These are phyloP conservation scores for Brachyhypopomus gauderio DNA, from an alignment of 2,113 vertebrate genomes.

Conservation along the genomic window DNA sequence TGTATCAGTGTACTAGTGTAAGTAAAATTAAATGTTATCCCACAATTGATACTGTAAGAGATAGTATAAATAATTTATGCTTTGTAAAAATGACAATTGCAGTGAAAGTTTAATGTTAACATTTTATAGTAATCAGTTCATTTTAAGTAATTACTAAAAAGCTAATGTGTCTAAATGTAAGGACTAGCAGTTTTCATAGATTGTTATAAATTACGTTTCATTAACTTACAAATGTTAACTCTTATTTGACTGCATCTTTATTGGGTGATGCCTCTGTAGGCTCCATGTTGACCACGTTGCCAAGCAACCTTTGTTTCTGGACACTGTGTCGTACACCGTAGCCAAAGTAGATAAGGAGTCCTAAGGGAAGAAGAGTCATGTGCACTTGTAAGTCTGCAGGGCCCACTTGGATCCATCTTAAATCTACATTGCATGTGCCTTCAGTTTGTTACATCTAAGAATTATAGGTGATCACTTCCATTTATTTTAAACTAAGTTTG, in stretches of 20 bases:
- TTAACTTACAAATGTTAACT: background rate
- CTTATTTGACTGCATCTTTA: conserved; percentile 51
- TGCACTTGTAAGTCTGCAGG: background rate
- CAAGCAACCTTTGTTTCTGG: conserved; percentile 58
- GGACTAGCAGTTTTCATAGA: background rate
- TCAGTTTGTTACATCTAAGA: too few relatives aligned
- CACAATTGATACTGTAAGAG: background rate
- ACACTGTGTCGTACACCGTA: conserved; percentile 79
- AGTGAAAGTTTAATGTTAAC: background rate
- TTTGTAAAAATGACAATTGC: background rate
- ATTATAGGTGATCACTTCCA: too few relatives aligned
- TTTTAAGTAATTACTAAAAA: background rate
- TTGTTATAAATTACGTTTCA: conserved; percentile 52
- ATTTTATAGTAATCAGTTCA: background rate
- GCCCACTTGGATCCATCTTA: too few relatives aligned
- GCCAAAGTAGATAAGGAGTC: conserved; percentile 81
- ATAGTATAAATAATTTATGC: background rate
- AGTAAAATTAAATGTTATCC: background rate
- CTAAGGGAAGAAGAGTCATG: conserved; percentile 58
- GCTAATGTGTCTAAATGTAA: background rate
- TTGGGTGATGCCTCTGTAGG: conserved; percentile 55
- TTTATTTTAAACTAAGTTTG: too few relatives aligned
- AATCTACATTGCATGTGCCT: too few relatives aligned
- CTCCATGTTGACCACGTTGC: conserved; percentile 30
- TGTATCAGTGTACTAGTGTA: too few relatives aligned